Evolutionary conservation across 1,140 invertebrate species (phyloP), one percentile per base, ranked within the genome.

Genomic region (Drosophila busckii): DNA sequence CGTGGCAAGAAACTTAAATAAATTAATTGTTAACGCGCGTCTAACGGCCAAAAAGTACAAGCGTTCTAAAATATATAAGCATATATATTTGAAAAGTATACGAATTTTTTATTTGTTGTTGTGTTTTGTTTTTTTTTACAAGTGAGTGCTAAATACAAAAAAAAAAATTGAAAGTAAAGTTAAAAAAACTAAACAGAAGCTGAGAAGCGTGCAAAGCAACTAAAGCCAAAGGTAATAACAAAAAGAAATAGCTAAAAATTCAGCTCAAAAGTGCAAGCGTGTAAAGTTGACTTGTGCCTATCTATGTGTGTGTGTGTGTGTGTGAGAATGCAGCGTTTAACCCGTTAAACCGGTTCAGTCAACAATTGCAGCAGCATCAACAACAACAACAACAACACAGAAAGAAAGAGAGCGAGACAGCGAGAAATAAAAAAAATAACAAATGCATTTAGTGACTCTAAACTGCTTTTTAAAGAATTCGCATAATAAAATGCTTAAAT

Each of bases 281-380:
- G 44, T n/a, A n/a, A n/a, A n/a, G n/a, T n/a, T n/a, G n/a, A n/a
- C n/a, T n/a, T n/a, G n/a, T 37, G 44, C 16, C 8, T 16, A 37
- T 15, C 9, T 6, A 4, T 35, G 9, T 10, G 3, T 28, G 12
- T 13, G 23, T 12, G 10, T 38, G 35, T 41, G 49, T 42, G 35
- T 19, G 2, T 9, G 31, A 26, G 13, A 2, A n/a, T 38, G 38
- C 19, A 20, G 38, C 31, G 20, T 49, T n/a, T 26, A 55, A 61
- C 58, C 58, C 34, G 58, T 61, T 61, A 52, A 55, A 61, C 58
- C 58, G 58, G 58, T 61, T 55, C 26, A 28, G 26, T 26, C 26
- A 41, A 20, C 31, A 31, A 50, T 40, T 28, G 25, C 40, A 26
- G 22, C 49, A 52, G 7, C 23, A 38, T 4, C 52, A 45, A 10